Conservation (phyloP, 2,113 vertebrate species). For the Lampris incognitus region DNA sequence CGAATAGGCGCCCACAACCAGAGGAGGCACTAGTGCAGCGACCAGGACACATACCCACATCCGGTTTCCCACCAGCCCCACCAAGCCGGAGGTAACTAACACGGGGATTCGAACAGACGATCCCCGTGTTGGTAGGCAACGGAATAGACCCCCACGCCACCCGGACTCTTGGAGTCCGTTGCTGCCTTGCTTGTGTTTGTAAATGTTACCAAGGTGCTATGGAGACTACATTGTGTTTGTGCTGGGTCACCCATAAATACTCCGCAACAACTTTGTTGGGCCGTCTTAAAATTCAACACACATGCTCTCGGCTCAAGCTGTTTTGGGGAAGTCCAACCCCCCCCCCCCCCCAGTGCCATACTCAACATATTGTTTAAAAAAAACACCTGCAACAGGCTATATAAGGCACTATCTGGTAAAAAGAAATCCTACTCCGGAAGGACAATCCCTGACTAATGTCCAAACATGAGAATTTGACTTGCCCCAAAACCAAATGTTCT, state of each 20-base stretch:
- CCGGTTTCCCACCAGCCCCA: no score
- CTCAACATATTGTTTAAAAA: conserved; percentile 11
- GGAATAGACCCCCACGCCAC: no score
- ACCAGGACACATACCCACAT: no score
- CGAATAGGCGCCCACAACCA: no score
- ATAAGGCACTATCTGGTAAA: conserved; percentile 57
- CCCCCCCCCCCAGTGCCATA: conserved; percentile 5
- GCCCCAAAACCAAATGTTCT: conserved; percentile 7
- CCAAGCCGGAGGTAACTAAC: no score
- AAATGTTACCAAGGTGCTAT: conserved; percentile 63
- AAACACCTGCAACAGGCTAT: conserved; percentile 20
- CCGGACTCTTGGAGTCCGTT: no score
- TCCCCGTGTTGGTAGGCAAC: no score
- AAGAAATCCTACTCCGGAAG: conserved; percentile 12
- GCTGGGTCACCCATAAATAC: conserved; percentile 42
- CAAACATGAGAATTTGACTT: conserved; percentile 16
- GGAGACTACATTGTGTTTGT: conserved; percentile 28
- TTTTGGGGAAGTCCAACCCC: conserved; percentile 11
- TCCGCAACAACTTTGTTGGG: not conserved
- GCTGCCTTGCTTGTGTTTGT: conserved; percentile 59
- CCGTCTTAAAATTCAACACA: not conserved
- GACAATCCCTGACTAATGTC: conserved; percentile 18
- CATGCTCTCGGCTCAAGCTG: not conserved
- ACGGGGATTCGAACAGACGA: no score
- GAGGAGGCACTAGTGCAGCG: no score